Conservation (phyloP, 2,888 invertebrate genomes). For the Eurytoma californica region DNA sequence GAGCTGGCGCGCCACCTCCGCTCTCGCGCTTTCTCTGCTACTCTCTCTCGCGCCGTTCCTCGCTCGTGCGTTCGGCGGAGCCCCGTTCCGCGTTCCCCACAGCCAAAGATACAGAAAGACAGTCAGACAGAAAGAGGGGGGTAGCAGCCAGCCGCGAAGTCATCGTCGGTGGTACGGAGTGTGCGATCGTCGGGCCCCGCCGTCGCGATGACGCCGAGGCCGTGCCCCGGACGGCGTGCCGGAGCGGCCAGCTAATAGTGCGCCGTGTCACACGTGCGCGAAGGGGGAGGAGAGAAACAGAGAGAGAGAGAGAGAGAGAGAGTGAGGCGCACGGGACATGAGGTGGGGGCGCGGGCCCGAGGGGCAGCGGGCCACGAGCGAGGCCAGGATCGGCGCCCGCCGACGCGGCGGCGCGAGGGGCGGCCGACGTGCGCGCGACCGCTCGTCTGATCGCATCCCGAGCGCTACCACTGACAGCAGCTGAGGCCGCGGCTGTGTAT, state of each 20-base stretch:
- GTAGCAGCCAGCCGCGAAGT: background rate
- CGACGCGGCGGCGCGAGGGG: background rate
- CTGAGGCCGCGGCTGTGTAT: background rate
- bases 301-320: no score
- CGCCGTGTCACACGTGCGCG: background rate
- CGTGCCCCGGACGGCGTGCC: background rate
- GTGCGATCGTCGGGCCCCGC: background rate
- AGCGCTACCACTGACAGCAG: no score
- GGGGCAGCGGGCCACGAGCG: background rate
- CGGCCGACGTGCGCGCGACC: background rate
- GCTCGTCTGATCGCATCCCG: background rate
- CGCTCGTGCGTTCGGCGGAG: no score
- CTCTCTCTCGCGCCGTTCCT: conserved; percentile 23
- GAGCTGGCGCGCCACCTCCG: conserved; percentile 42
- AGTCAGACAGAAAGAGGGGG: no score
- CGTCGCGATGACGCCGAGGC: conserved; percentile 10
- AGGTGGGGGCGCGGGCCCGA: background rate
- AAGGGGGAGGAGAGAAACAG: no score
- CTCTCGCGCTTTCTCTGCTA: conserved; percentile 44
- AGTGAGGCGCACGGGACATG: no score
- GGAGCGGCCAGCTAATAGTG: background rate
- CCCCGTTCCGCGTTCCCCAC: no score
- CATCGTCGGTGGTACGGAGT: background rate
- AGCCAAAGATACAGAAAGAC: no score
- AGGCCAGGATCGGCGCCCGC: conserved; percentile 1